A percentile compares a stretch with the other conserved stretches of the same genome.
Conservation (phyloP, 2,888 invertebrate genomes). For the Lordiphosa andalusiaca region DNA sequence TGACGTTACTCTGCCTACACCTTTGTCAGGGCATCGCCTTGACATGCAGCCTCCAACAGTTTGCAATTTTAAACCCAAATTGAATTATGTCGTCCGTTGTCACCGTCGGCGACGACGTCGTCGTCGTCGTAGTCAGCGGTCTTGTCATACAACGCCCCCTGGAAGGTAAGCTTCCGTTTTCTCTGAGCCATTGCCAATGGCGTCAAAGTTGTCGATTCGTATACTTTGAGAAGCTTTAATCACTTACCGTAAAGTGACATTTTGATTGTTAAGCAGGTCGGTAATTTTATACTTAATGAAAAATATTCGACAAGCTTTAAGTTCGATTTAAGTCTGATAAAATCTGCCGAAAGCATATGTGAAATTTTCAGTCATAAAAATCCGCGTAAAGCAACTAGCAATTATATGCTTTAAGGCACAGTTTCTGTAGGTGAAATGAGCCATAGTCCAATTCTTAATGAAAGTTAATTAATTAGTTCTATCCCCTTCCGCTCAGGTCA, state of each 20-base stretch:
- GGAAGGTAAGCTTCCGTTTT: conserved; percentile 3
- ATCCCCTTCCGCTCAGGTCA: too few relatives aligned
- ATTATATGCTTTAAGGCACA: too few relatives aligned
- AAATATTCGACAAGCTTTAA: too few relatives aligned
- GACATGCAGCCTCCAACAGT: conserved; percentile 37
- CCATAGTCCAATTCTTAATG: too few relatives aligned
- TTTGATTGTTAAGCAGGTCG: too few relatives aligned
- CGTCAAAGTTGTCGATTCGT: conserved; percentile 34
- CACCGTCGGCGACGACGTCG: conserved; percentile 33
- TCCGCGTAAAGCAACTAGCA: too few relatives aligned
- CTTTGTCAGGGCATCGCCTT: conserved; percentile 33
- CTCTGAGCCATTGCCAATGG: conserved; percentile 5
- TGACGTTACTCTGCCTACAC: conserved; percentile 1
- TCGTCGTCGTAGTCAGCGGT: conserved; percentile 26
- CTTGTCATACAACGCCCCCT: conserved; percentile 11
- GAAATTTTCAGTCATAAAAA: too few relatives aligned
- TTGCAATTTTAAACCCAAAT: conserved; percentile 68
- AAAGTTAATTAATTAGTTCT: too few relatives aligned
- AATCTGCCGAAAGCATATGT: too few relatives aligned
- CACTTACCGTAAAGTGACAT: conserved; percentile 5
- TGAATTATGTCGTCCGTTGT: conserved; percentile 49
- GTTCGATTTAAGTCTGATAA: too few relatives aligned
- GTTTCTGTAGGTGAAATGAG: too few relatives aligned
- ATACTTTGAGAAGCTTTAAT: conserved; percentile 43
- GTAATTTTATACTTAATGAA: too few relatives aligned